phyloP scores from a whole-genome alignment of 2,113 vertebrate species.

The Oreochromis niloticus region DNA sequence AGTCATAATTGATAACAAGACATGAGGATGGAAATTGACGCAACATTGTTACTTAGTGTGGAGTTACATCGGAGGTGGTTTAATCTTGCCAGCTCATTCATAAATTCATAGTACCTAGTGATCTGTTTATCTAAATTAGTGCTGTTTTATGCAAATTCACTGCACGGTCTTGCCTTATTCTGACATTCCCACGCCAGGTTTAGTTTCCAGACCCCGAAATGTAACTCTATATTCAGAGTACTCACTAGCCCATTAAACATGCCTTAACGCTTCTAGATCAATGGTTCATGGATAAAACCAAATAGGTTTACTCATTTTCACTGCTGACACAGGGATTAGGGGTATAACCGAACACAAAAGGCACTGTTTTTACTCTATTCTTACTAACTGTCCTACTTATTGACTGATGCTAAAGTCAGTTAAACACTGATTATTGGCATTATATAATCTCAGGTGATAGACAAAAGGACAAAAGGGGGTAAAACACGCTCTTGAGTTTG shows the following conservation, averaged over 20 bases:
- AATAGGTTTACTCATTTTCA: neutral
- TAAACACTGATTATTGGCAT: neutral
- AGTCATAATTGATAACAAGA: slow-evolving; percentile 6
- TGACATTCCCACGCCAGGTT: slow-evolving; percentile 26
- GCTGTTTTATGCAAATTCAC: neutral
- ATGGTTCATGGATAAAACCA: slow-evolving; percentile 1
- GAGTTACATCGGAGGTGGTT: neutral
- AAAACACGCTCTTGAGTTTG: neutral
- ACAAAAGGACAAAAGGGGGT: neutral
- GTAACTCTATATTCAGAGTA: slow-evolving; percentile 40
- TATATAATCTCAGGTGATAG: neutral
- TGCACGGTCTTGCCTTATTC: slow-evolving; percentile 8
- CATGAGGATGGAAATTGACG: slow-evolving; percentile 5
- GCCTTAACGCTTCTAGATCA: slow-evolving; percentile 50
- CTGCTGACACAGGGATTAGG: neutral
- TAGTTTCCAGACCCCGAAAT: slow-evolving; percentile 52
- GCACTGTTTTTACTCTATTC: neutral
- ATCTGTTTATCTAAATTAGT: neutral
- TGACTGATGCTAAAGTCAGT: neutral
- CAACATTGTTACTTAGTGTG: neutral
- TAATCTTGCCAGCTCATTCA: neutral
- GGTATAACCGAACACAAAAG: neutral
- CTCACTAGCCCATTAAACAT: slow-evolving; percentile 40
- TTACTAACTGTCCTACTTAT: neutral
- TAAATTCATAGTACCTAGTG: neutral